Evolutionary conservation across 2,888 invertebrate species (phyloP), one percentile per base, ranked within the genome.

Genomic region (Agrotis clavis): DNA sequence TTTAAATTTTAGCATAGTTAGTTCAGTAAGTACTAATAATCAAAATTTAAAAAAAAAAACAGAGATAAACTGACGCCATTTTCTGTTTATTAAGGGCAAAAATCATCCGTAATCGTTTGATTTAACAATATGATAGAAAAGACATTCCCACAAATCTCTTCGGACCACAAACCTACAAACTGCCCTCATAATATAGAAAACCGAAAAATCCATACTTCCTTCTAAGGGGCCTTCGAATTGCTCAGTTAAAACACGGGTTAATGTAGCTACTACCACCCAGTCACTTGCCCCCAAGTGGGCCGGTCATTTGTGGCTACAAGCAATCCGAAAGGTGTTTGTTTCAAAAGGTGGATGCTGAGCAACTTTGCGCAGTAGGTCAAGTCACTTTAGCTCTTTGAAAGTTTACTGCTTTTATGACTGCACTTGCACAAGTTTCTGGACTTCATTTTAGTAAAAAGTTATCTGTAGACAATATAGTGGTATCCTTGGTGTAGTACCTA

Each of bases 301-400:
- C 71, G 69, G 75, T 79, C 69, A 81, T 75, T 82, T 82, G 76
- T 60, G 83, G 75, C 50, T 70, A 51, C 48, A 63, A 68, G 65
- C 80, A 53, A 82, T 83, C 59, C 65, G 57, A 67, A 76, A 79
- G 81, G 83, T 79, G 72, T 81, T 81, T 76, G 65, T 66, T 68
- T 54, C 70, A 66, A 67, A 50, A 56, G 70, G 21, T 65, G 53
- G 18, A 51, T n/a, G 16, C n/a, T 59, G 4, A 11, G 54, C 30
- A 72, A 66, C 14, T 76, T 54, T 21, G 6, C 18, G 21, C 83
- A 83, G 81, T 82, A 83, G 68, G 70, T 77, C 67, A 72, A 75
- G 50, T 77, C 65, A 53, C 57, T 72, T 63, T 59, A 47, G 67
- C 51, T 72, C 51, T 72, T 25, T 21, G 30, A 81, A 67, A 62